Evolutionary conservation across 1,140 invertebrate species (phyloP), one percentile per base, ranked within the genome.

Genomic region (Theocolax elegans): DNA sequence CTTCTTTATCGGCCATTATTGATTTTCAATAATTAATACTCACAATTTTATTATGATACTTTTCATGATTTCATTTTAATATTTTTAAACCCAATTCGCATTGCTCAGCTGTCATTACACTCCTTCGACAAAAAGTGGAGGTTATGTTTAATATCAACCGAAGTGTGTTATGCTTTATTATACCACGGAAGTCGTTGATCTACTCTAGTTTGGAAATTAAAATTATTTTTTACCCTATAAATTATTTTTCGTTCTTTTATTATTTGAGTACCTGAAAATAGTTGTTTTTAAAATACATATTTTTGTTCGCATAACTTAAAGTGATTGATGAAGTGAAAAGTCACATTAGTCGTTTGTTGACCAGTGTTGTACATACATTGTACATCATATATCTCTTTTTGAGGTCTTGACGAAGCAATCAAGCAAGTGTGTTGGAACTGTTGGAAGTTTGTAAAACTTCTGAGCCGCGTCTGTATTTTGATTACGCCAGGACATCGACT

Each of bases 1-100:
- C 70, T 40, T 74, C 72, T 38, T 72, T 74, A 44, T 78, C 75
- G 10, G 72, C 63, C 75, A 75, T 75, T 68, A 42, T 42, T 17
- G 10, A 51, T 53, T 2, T 54, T 13, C 25, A 49, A 17, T 40
- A 2, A 51, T 38, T 59, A 23, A 46, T 21, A 23, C 13, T 58
- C 9, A 67, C 13, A 21, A 42, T 8, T 27, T 25, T 31, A 67
- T 48, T 53, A 58, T 46, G 25, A 29, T 54, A 29, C 46, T 31
- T 15, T 48, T 15, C 12, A 23, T 23, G 1, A 46, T 38, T 51
- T n/a, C 9, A 12, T 8, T 1, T 38, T 67, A 9, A 2, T 53
- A 6, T 60, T 19, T 10, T 31, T 42, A 1, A 51, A 25, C 12
- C 13, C 42, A 60, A 17, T 40, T 49, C 27, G 21, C 31, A 17